phyloP scores from a whole-genome alignment of 2,888 invertebrate genomes.

The Dasypolia templi region DNA sequence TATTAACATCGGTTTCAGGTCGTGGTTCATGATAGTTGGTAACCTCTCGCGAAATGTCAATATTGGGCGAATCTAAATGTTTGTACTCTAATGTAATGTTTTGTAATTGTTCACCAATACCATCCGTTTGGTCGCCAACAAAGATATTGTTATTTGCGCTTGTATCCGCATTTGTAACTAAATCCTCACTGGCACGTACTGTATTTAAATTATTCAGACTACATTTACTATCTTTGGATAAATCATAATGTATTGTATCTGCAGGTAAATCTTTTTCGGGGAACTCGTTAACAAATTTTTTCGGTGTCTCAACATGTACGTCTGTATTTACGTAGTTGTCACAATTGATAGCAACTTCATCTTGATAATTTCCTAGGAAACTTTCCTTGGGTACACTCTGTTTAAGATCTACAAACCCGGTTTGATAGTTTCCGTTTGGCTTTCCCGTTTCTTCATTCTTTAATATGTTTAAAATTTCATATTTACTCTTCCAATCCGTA shows the following conservation, averaged over 20 bases:
- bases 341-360: slow-evolving; percentile 11
- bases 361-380: slow-evolving; percentile 11
- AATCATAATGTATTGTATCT: slow-evolving; percentile 39
- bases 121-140: slow-evolving; percentile 19
- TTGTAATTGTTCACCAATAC: slow-evolving; percentile 48
- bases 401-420: slow-evolving; percentile 10
- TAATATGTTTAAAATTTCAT: slow-evolving; percentile 83
- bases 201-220: slow-evolving; percentile 6
- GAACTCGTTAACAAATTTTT: slow-evolving; percentile 62
- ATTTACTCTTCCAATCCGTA: slow-evolving; percentile 86
- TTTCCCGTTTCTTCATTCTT: slow-evolving; percentile 78
- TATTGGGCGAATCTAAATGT: slow-evolving; percentile 23
- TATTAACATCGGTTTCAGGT: slow-evolving; percentile 14
- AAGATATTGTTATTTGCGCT: slow-evolving; percentile 10
- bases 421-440: slow-evolving; percentile 15
- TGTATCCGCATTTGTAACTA: slow-evolving; percentile 6
- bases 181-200: neutral
- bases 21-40: slow-evolving; percentile 38
- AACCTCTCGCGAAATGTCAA: slow-evolving; percentile 12
- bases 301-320: slow-evolving; percentile 25
- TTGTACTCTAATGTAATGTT: slow-evolving; percentile 46
- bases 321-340: slow-evolving; percentile 28
- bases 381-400: slow-evolving; percentile 21
- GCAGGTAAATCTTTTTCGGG: slow-evolving; percentile 70
- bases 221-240: slow-evolving; percentile 5